Conservation (phyloP, 1,140 invertebrate genomes). For the Drosophila kikkawai region DNA sequence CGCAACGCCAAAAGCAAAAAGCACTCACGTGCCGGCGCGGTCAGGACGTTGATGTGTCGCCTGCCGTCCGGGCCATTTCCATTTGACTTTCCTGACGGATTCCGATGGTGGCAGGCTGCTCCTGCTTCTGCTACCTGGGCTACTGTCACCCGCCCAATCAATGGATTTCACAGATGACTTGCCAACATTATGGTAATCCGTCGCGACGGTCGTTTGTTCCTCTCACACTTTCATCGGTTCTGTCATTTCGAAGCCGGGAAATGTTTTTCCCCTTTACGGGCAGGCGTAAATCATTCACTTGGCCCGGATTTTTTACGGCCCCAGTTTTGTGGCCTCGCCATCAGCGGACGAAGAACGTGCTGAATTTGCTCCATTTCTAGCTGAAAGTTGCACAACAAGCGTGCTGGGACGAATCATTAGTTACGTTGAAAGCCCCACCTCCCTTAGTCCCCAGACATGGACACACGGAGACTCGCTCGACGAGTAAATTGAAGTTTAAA, state of each 20-base stretch:
- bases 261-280: conserved; percentile 28
- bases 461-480: conserved; percentile 25
- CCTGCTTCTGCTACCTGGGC: conserved; percentile 7
- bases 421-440: conserved; percentile 54
- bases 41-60: conserved; percentile 48
- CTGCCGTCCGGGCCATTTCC: conserved; percentile 20
- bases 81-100: conserved; percentile 30
- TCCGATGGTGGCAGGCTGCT: neutral
- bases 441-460: conserved; percentile 1
- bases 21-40: conserved; percentile 42
- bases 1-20: conserved; percentile 26
- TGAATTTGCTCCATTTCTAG: conserved; percentile 78
- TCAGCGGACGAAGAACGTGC: conserved; percentile 60
- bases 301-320: conserved; percentile 44
- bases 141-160: conserved; percentile 65
- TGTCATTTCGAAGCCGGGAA: conserved; percentile 44
- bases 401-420: conserved; percentile 65
- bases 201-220: conserved; percentile 39
- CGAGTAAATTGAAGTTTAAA: conserved; percentile 80
- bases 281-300: conserved; percentile 59
- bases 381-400: conserved; percentile 69
- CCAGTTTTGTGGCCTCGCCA: conserved; percentile 32
- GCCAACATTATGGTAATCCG: conserved; percentile 75
- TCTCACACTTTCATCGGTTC: conserved; percentile 7
- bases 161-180: conserved; percentile 79